Evolutionary conservation across 2,797 vertebrate species (phyloP), one percentile per base, ranked within the genome.

Genomic region (Lycodopsis pacificus): DNA sequence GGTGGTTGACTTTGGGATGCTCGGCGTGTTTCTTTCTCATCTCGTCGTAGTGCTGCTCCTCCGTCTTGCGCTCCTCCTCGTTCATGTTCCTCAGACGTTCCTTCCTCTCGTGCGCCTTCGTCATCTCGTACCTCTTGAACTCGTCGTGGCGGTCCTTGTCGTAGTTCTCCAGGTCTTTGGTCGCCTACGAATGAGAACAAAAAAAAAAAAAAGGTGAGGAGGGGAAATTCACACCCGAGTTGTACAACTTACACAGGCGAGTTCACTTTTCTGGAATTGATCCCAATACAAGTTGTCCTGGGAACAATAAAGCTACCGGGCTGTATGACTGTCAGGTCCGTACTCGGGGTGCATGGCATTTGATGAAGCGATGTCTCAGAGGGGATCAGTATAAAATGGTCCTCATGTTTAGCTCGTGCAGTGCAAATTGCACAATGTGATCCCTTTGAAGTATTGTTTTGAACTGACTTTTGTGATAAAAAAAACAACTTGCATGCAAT

Each of bases 71-170:
- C 22, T 96, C 95, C 65, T 97, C 97, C 87, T 97, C 96, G 22
- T 87, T 95, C 88, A 99, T 80, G 38, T 85, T 90, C 93, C 96
- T 98, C 86, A 99, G 93, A 73, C 95, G 96, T 74, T 97, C 96
- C 82, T 96, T 94, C 74, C 97, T 94, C 66, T 99, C 96, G 0
- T 98, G 96, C 85, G 98, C 97, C 92, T 99, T 99, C 95, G 94
- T 94, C 96, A 99, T 97, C 90, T 99, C 97, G 0, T 99, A 97
- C 65, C 86, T 95, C 91, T 98, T 99, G 90, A 98, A 99, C 80
- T 98, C 97, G 15, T 98, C 96, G 9, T 99, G 97, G 2, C 91
- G 96, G 11, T 95, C 93, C 80, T 96, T 96, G 89, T 99, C 98
- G 42, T 93, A 97, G 82, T 97, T 95, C 92, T 98, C 96, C 86